These are phyloP conservation scores for Hippoglossus stenolepis DNA, from an alignment of 2,113 vertebrate species.

Conservation along the genomic window DNA sequence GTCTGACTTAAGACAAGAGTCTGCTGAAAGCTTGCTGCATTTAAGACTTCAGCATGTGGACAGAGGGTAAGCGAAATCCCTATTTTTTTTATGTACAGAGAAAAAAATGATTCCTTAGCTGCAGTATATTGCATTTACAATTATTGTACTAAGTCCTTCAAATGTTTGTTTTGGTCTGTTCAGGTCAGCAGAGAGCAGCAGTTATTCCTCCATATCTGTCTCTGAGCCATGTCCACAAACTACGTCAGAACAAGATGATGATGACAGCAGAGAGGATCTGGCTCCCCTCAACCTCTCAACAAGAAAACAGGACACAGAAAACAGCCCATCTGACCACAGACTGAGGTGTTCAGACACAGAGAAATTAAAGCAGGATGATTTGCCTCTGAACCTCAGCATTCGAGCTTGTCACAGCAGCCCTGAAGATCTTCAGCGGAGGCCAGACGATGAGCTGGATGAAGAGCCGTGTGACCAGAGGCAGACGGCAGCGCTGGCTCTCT, in stretches of 20 bases:
- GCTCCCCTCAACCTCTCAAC: constrained; percentile 94
- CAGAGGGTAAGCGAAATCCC: constrained; percentile 48
- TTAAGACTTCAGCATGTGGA: constrained; percentile 37
- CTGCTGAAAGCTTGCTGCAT: constrained; percentile 58
- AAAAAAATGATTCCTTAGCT: neutral
- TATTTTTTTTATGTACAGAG: neutral
- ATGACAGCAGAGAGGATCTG: constrained; percentile 62
- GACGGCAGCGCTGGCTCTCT: constrained; percentile 93
- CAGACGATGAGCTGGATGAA: constrained; percentile 56
- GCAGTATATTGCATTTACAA: neutral
- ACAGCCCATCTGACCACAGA: constrained; percentile 20
- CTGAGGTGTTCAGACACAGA: constrained; percentile 15
- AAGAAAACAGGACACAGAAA: constrained; percentile 69
- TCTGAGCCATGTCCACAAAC: constrained; percentile 22
- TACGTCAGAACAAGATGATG: constrained; percentile 33
- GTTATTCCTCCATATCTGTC: neutral
- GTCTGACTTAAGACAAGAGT: constrained; percentile 68
- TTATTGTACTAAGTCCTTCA: neutral
- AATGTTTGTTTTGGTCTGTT: constrained; percentile 1
- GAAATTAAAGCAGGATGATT: constrained; percentile 70
- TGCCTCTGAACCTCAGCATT: constrained; percentile 92
- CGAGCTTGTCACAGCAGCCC: constrained; percentile 77
- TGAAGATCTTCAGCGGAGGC: constrained; percentile 15
- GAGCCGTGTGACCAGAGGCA: constrained; percentile 91
- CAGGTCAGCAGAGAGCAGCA: constrained; percentile 58